Conservation (phyloP, 2,888 invertebrate genomes). For the Dryobotodes eremita region DNA sequence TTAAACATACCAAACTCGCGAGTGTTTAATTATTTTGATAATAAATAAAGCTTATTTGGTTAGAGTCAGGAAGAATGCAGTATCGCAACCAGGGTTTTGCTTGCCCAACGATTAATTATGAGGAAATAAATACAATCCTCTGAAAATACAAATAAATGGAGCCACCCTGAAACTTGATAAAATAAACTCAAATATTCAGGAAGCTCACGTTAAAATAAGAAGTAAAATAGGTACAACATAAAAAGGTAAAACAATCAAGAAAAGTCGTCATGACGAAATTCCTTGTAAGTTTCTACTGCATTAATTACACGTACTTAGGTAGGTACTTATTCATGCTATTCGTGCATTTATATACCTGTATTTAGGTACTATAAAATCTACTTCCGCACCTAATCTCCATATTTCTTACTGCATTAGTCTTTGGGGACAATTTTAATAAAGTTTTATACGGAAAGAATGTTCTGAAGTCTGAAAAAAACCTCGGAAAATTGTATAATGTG, state of each 20-base stretch:
- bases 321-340: not conserved
- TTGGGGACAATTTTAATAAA: conserved; percentile 32
- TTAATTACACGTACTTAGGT: conserved; percentile 3
- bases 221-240: conserved; percentile 1
- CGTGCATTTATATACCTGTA: not conserved
- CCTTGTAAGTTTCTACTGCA: conserved; percentile 19
- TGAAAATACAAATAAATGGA: not conserved
- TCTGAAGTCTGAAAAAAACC: not conserved
- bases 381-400: conserved; percentile 12
- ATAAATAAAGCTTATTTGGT: not conserved
- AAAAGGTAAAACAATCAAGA: conserved; percentile 14
- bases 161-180: conserved; percentile 5
- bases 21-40: not conserved
- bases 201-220: not conserved
- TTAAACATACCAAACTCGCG: not conserved
- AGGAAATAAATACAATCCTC: not conserved
- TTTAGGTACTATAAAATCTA: conserved; percentile 8
- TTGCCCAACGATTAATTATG: not conserved
- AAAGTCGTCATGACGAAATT: conserved; percentile 17
- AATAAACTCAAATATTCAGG: conserved; percentile 3
- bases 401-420: conserved; percentile 26
- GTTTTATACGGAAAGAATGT: conserved; percentile 2
- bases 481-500: not conserved
- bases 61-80: not conserved
- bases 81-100: too few species aligned